Conservation (phyloP, 2,113 vertebrate genomes). For the Vidua macroura region DNA sequence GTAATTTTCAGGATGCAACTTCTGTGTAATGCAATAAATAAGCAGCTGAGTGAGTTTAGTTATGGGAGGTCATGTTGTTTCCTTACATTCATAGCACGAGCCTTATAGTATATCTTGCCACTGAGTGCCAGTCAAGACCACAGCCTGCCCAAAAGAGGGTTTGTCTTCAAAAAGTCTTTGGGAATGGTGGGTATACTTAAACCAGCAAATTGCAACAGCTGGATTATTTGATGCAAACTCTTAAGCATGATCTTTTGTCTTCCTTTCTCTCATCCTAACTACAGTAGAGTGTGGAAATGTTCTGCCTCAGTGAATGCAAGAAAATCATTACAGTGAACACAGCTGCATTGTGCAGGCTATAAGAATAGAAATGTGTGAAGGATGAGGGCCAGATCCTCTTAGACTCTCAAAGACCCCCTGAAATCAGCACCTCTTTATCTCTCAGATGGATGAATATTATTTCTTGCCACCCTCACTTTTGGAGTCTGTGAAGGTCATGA, state of each 20-base stretch:
- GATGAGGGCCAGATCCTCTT: not conserved
- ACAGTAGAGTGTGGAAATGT: not conserved
- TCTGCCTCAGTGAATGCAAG: not conserved
- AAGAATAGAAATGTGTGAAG: not conserved
- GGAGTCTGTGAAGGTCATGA: not conserved
- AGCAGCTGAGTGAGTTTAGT: not conserved
- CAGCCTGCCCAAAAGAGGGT: not conserved
- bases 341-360: not conserved
- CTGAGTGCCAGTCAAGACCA: not conserved
- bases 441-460: not conserved
- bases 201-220: not conserved
- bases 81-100: accelerated
- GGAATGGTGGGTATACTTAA: not conserved
- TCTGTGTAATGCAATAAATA: not conserved
- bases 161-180: not conserved
- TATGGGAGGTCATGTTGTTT: not conserved
- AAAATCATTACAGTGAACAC: not conserved
- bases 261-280: not conserved
- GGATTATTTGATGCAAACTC: not conserved
- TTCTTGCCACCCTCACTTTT: not conserved
- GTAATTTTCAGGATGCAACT: not conserved
- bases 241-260: not conserved
- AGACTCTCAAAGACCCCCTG: not conserved
- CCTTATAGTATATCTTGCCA: not conserved
- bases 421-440: not conserved